Percentiles rank a stretch among this genome's conserved stretches.
Conservation (phyloP, 1,140 invertebrate genomes). For the Aleiodes sp. region DNA sequence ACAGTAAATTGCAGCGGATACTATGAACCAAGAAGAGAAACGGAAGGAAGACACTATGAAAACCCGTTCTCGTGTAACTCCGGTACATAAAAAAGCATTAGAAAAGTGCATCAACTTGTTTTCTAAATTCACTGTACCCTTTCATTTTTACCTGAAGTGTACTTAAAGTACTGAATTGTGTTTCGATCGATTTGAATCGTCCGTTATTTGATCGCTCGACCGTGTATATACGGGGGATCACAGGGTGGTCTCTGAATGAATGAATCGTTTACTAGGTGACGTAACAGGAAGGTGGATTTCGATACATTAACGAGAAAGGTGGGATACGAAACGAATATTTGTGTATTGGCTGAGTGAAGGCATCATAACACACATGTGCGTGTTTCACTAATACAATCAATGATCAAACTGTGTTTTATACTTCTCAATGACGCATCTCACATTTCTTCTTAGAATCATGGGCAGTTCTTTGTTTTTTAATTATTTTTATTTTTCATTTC, state of each 20-base stretch:
- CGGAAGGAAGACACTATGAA: constrained; percentile 15
- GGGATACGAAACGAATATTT: no score
- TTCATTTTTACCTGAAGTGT: neutral
- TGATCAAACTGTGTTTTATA: neutral
- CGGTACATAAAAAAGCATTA: neutral
- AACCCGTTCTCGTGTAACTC: constrained; percentile 13
- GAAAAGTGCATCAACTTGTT: constrained; percentile 28
- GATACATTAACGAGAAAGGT: constrained; percentile 3
- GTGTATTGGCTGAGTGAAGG: neutral
- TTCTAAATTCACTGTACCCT: neutral
- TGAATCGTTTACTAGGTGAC: neutral
- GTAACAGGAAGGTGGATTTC: constrained; percentile 12
- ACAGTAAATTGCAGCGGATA: no score
- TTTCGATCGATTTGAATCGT: neutral
- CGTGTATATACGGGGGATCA: no score
- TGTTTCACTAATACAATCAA: constrained; percentile 17
- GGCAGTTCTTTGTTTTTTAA: neutral
- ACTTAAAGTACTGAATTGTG: neutral
- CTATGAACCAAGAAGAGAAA: constrained; percentile 4
- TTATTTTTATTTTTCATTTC: neutral
- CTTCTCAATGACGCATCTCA: constrained; percentile 36
- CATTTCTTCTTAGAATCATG: constrained; percentile 47
- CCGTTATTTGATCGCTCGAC: neutral
- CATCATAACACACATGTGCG: neutral
- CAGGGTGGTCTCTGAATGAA: constrained; percentile 6